Evolutionary conservation across 1,140 invertebrate genomes (phyloP).

Genomic region (Hyles vespertilio): DNA sequence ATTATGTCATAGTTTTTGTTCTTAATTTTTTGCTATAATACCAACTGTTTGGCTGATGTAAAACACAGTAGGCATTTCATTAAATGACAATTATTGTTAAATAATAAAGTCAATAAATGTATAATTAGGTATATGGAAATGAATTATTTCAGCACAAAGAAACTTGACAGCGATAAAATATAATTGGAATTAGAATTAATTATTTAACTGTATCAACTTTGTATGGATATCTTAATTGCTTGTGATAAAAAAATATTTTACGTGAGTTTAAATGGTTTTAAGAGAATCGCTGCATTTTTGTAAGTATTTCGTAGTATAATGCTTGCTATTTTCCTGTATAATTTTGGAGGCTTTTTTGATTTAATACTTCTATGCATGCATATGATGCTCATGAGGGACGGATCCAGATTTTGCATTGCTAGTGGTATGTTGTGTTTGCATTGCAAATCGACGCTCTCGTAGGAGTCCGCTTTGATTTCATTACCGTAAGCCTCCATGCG

Average conservation of each 20-base stretch:
- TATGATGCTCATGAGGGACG: constrained; percentile 45
- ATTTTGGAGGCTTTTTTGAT: constrained; percentile 18
- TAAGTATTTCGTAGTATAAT: constrained; percentile 29
- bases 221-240: neutral
- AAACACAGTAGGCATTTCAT: no score
- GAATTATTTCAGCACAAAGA: no score
- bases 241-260: neutral
- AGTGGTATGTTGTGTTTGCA: constrained; percentile 15
- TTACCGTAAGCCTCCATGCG: constrained; percentile 21
- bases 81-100: no score
- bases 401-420: constrained; percentile 30
- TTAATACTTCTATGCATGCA: constrained; percentile 22
- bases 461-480: constrained; percentile 28
- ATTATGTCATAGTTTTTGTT: no score
- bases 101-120: no score
- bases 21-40: no score
- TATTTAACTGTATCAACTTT: neutral
- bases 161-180: no score
- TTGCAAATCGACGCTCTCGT: constrained; percentile 41
- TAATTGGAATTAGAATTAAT: no score
- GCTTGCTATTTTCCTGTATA: constrained; percentile 25
- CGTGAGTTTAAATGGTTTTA: neutral
- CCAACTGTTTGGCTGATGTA: no score
- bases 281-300: constrained; percentile 23
- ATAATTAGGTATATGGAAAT: no score